phyloP scores from a whole-genome alignment of 1,140 invertebrate species.

The Psilanteris sp. region DNA sequence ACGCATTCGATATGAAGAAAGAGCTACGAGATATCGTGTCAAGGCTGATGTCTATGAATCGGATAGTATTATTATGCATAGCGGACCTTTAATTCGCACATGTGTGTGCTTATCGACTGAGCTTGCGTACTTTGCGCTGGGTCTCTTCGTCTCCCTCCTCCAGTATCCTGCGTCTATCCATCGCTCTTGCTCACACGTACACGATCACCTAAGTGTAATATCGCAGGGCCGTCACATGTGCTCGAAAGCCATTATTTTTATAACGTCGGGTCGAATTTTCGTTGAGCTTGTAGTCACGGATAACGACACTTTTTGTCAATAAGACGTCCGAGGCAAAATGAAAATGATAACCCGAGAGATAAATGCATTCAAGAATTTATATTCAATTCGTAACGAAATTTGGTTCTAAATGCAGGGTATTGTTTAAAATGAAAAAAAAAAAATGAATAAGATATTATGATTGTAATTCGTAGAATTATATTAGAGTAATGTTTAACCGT shows the following conservation, averaged over 20 bases:
- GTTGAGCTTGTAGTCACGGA: background rate
- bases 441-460: too few species aligned
- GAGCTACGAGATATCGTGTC: slow-evolving; percentile 67
- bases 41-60: slow-evolving; percentile 75
- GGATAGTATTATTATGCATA: slow-evolving; percentile 65
- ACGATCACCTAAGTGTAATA: slow-evolving; percentile 36
- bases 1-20: slow-evolving; percentile 56
- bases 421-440: too few species aligned
- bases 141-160: slow-evolving; percentile 14
- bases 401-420: too few species aligned
- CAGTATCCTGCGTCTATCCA: background rate
- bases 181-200: slow-evolving; percentile 6
- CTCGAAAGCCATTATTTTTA: slow-evolving; percentile 43
- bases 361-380: too few species aligned
- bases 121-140: slow-evolving; percentile 33
- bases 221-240: slow-evolving; percentile 52
- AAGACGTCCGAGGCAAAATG: too few species aligned
- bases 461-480: too few species aligned
- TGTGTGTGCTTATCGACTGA: slow-evolving; percentile 70
- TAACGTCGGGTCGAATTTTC: slow-evolving; percentile 29
- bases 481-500: too few species aligned
- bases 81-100: slow-evolving; percentile 60
- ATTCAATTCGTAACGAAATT: too few species aligned
- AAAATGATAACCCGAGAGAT: too few species aligned
- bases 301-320: background rate